Conservation (phyloP, 2,888 invertebrate genomes). For the Gandaritis pyraliata region DNA sequence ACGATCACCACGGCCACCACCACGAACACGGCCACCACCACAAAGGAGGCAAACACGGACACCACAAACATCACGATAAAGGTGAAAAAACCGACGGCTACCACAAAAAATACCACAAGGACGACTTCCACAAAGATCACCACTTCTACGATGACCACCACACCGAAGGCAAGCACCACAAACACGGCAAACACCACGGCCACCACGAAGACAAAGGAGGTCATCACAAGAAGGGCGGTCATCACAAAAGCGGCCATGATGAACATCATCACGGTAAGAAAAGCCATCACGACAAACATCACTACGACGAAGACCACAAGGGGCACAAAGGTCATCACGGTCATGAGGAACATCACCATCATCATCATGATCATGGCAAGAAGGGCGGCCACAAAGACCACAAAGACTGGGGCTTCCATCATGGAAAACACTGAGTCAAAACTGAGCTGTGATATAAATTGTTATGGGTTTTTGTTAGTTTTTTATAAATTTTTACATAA, state of each 20-base stretch:
- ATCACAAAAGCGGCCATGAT: slow-evolving; percentile 74
- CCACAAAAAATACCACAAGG: slow-evolving; percentile 80
- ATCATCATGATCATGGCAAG: slow-evolving; percentile 79
- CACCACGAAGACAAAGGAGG: slow-evolving; percentile 75
- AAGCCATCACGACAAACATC: slow-evolving; percentile 78
- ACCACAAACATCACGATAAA: slow-evolving; percentile 76
- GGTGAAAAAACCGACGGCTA: slow-evolving; percentile 76
- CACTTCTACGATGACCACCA: slow-evolving; percentile 80
- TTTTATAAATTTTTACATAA: slow-evolving; percentile 53
- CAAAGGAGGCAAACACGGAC: slow-evolving; percentile 76
- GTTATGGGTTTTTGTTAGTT: slow-evolving; percentile 60
- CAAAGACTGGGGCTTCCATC: slow-evolving; percentile 78
- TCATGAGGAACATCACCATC: slow-evolving; percentile 78
- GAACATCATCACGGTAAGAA: slow-evolving; percentile 77
- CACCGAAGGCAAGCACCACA: slow-evolving; percentile 78
- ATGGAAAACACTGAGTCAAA: slow-evolving; percentile 75
- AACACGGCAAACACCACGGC: slow-evolving; percentile 76
- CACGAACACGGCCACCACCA: slow-evolving; percentile 79
- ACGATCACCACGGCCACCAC: slow-evolving; percentile 74
- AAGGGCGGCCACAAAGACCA: slow-evolving; percentile 77
- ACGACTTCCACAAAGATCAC: slow-evolving; percentile 78
- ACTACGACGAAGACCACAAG: slow-evolving; percentile 73
- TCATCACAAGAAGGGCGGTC: slow-evolving; percentile 78
- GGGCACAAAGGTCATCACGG: slow-evolving; percentile 81
- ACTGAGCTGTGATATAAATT: slow-evolving; percentile 68